Evolutionary conservation across 2,888 invertebrate species (phyloP).

Genomic region (Lissocephala sabroskyi): DNA sequence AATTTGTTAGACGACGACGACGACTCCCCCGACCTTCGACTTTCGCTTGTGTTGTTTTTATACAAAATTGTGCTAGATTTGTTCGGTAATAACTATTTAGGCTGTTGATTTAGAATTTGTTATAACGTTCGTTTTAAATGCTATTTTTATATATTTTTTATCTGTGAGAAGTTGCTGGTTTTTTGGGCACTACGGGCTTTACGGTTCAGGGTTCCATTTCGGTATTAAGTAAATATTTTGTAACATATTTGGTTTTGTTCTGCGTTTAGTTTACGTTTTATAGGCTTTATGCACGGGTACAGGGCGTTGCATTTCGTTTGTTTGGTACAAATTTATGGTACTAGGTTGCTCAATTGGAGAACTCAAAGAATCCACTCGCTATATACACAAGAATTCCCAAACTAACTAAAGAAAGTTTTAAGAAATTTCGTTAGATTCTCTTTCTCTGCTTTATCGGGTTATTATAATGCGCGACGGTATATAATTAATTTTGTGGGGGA

Average conservation of each 20-base stretch:
- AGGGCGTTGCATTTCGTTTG: conserved; percentile 53
- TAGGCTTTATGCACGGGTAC: conserved; percentile 61
- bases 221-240: conserved; percentile 48
- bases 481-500: conserved; percentile 38
- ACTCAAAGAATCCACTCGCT: no score
- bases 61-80: background rate
- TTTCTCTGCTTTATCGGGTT: conserved; percentile 4
- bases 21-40: no score
- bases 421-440: conserved; percentile 8
- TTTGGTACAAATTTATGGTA: conserved; percentile 62
- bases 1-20: no score
- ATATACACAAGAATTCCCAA: no score
- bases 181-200: conserved; percentile 57
- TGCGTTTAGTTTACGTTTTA: conserved; percentile 25
- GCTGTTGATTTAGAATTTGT: conserved; percentile 50
- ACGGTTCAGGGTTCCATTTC: conserved; percentile 52
- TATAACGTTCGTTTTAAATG: conserved; percentile 46
- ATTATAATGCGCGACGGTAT: no score
- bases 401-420: background rate
- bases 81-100: conserved; percentile 42
- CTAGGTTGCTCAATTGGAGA: conserved; percentile 48
- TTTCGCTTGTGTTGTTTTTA: no score
- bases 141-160: conserved; percentile 36
- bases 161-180: no score
- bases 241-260: conserved; percentile 10